Conservation (phyloP, 2,888 invertebrate genomes). For the Callyntrura sp. region DNA sequence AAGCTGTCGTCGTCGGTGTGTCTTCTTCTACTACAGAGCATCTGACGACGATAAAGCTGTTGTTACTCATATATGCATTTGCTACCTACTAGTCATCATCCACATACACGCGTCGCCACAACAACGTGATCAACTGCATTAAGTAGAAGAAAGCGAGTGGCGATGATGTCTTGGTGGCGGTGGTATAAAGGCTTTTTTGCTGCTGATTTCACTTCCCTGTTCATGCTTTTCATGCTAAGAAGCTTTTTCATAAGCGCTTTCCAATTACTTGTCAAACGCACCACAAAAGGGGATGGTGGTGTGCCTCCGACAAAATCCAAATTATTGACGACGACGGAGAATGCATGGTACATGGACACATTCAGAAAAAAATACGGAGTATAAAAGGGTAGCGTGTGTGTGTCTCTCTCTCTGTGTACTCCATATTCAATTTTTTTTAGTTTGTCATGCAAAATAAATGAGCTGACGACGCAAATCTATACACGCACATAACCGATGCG, state of each 20-base stretch:
- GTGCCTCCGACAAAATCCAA: neutral
- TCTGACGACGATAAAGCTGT: neutral
- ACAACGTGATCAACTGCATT: conserved; percentile 27
- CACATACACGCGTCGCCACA: neutral
- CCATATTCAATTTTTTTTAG: too few species aligned
- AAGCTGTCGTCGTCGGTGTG: neutral
- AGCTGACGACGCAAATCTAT: neutral
- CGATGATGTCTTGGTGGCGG: neutral
- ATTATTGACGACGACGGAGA: too few species aligned
- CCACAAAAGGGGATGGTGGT: neutral
- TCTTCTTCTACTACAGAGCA: too few species aligned
- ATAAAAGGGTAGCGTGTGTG: too few species aligned
- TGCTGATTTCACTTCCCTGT: conserved; percentile 16
- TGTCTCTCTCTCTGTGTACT: too few species aligned
- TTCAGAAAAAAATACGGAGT: too few species aligned
- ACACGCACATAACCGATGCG: neutral
- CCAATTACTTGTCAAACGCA: neutral
- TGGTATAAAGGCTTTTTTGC: neutral
- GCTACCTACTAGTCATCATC: neutral
- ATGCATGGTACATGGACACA: too few species aligned
- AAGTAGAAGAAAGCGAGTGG: neutral
- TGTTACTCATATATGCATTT: conserved; percentile 19
- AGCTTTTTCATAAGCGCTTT: neutral
- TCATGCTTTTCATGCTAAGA: neutral
- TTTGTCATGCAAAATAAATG: too few species aligned